Percentiles rank a stretch among this genome's conserved stretches.
These are phyloP conservation scores for Colius striatus DNA, from an alignment of 2,113 vertebrate genomes.

Conservation along the genomic window DNA sequence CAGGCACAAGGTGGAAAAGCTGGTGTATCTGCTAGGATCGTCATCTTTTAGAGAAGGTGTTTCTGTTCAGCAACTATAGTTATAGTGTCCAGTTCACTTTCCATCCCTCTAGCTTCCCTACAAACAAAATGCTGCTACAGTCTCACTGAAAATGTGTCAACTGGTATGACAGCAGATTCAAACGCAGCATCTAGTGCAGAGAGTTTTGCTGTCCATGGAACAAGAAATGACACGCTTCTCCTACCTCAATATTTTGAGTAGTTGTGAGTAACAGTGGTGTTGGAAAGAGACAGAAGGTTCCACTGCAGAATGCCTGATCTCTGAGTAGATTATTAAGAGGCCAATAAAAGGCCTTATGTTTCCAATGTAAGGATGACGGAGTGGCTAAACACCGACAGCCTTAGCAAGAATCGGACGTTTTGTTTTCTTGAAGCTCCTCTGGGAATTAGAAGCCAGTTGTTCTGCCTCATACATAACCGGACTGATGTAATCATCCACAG, in stretches of 20 bases:
- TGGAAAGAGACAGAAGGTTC: neutral
- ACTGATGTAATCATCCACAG: neutral
- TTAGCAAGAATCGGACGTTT: constrained; percentile 5
- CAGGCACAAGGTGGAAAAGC: neutral
- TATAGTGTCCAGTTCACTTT: neutral
- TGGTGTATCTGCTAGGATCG: neutral
- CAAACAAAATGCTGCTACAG: neutral
- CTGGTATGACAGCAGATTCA: neutral
- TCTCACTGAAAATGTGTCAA: neutral
- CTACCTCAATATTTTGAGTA: neutral
- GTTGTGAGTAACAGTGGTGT: neutral
- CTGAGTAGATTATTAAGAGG: neutral
- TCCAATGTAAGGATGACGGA: neutral
- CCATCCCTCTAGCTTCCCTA: neutral
- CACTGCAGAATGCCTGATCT: neutral
- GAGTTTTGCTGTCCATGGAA: neutral
- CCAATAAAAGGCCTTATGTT: neutral
- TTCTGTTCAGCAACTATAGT: neutral
- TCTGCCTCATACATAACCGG: constrained; percentile 25
- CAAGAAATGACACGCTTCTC: neutral
- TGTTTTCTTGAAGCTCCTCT: constrained; percentile 27
- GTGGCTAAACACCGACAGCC: neutral
- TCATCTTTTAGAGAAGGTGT: neutral
- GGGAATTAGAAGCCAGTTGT: constrained; percentile 33
- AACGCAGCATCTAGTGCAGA: neutral